A percentile compares a stretch with the other conserved stretches of the same genome.
phyloP scores from a whole-genome alignment of 2,888 invertebrate species.

The Brachyopa scutellaris region DNA sequence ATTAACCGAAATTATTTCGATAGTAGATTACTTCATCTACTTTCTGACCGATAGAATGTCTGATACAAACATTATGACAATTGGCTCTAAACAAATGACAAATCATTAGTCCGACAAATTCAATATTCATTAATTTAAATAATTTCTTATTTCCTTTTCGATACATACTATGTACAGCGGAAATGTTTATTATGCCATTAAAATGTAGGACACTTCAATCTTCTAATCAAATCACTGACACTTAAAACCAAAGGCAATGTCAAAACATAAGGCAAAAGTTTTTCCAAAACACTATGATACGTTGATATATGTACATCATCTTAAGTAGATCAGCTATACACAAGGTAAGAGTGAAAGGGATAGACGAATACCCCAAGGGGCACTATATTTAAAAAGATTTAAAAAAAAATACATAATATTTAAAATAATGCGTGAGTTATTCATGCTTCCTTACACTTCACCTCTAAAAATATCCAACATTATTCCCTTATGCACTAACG shows the following conservation, averaged over 20 bases:
- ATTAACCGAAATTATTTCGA: too few species aligned
- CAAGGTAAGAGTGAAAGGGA: too few species aligned
- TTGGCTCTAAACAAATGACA: too few species aligned
- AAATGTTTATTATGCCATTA: too few species aligned
- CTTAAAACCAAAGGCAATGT: slow-evolving; percentile 1
- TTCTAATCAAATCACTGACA: not conserved
- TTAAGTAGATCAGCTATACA: slow-evolving; percentile 1
- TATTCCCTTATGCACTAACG: not conserved
- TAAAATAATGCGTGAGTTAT: too few species aligned
- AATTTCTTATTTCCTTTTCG: too few species aligned
- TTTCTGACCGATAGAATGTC: too few species aligned
- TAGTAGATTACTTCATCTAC: too few species aligned
- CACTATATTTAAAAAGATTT: not conserved
- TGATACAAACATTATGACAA: too few species aligned
- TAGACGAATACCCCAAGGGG: not conserved
- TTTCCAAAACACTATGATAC: not conserved
- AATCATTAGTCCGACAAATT: too few species aligned
- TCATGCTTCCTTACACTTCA: slow-evolving; percentile 10
- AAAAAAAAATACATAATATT: not conserved
- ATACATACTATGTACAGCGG: too few species aligned
- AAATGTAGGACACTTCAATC: not conserved
- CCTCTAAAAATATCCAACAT: slow-evolving; percentile 20
- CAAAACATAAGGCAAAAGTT: slow-evolving; percentile 1
- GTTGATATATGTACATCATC: not conserved
- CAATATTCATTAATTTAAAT: too few species aligned